These are phyloP conservation scores for Bimastos eiseni DNA, from an alignment of 2,888 invertebrate genomes.

Conservation along the genomic window DNA sequence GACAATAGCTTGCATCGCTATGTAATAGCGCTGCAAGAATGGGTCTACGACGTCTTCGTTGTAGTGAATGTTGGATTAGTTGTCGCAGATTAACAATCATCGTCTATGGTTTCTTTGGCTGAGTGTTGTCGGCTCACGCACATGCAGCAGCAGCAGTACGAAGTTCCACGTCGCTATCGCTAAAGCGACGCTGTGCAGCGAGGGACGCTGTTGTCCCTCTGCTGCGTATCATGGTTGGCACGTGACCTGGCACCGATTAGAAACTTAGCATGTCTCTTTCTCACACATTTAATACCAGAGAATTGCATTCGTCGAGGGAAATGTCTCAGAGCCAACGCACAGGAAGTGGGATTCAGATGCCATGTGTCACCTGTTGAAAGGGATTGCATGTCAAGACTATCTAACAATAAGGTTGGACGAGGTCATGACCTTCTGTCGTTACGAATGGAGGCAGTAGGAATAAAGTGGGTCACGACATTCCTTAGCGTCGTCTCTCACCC, in stretches of 20 bases:
- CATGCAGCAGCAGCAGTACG: too few relatives aligned
- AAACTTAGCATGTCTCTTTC: background rate
- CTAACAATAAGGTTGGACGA: too few relatives aligned
- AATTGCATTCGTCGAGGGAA: background rate
- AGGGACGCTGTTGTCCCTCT: background rate
- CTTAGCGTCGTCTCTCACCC: too few relatives aligned
- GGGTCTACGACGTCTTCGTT: too few relatives aligned
- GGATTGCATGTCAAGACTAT: too few relatives aligned
- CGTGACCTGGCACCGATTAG: background rate
- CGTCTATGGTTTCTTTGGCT: background rate
- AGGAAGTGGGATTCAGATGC: background rate
- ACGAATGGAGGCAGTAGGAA: too few relatives aligned
- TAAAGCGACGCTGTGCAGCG: background rate
- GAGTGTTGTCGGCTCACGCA: background rate
- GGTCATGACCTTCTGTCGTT: too few relatives aligned
- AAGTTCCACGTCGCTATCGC: background rate
- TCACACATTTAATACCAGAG: background rate
- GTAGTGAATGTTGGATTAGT: too few relatives aligned
- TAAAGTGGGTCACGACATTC: too few relatives aligned
- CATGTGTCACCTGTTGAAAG: background rate
- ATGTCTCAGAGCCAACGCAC: background rate
- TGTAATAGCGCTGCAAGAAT: too few relatives aligned
- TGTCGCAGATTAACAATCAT: background rate
- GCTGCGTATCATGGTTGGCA: background rate
- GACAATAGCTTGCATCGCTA: too few relatives aligned